These are phyloP conservation scores for Cydia strobilella DNA, from an alignment of 1,140 invertebrate species.

Conservation along the genomic window DNA sequence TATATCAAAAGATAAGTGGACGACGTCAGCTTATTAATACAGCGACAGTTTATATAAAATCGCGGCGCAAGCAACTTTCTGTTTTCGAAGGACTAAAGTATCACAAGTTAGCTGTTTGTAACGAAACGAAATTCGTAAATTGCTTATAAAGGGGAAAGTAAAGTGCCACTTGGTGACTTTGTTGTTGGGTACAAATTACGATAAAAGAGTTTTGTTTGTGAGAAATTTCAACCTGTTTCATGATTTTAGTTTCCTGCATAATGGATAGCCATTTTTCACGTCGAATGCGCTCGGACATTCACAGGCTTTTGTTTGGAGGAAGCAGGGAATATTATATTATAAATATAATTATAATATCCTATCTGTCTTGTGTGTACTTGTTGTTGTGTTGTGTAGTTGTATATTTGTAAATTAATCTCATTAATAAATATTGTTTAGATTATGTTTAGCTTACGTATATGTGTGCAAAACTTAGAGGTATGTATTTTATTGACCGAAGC, in stretches of 20 bases:
- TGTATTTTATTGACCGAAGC: too few relatives aligned
- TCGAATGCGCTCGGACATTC: not conserved
- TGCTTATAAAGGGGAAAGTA: conserved; percentile 40
- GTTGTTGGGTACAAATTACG: conserved; percentile 34
- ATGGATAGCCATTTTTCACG: conserved; percentile 20
- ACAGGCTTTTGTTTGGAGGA: not conserved
- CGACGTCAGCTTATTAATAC: not conserved
- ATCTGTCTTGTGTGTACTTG: too few relatives aligned
- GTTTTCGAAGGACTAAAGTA: conserved; percentile 38
- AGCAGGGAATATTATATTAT: not conserved
- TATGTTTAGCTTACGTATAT: too few relatives aligned
- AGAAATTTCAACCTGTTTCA: conserved; percentile 26
- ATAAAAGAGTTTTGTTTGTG: conserved; percentile 14
- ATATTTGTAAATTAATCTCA: too few relatives aligned
- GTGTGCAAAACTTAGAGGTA: too few relatives aligned
- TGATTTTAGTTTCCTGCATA: conserved; percentile 10
- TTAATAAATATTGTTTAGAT: too few relatives aligned
- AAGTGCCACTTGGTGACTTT: conserved; percentile 42
- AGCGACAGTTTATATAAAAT: not conserved
- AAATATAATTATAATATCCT: too few relatives aligned
- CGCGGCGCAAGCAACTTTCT: conserved; percentile 30
- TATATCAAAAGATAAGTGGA: not conserved
- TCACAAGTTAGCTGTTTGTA: conserved; percentile 41
- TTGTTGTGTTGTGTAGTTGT: too few relatives aligned
- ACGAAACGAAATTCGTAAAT: conserved; percentile 45